A percentile compares a stretch with the other conserved stretches of the same genome.
Evolutionary conservation across 2,797 vertebrate species (phyloP).

Genomic region (Myiothlypis coronata): DNA sequence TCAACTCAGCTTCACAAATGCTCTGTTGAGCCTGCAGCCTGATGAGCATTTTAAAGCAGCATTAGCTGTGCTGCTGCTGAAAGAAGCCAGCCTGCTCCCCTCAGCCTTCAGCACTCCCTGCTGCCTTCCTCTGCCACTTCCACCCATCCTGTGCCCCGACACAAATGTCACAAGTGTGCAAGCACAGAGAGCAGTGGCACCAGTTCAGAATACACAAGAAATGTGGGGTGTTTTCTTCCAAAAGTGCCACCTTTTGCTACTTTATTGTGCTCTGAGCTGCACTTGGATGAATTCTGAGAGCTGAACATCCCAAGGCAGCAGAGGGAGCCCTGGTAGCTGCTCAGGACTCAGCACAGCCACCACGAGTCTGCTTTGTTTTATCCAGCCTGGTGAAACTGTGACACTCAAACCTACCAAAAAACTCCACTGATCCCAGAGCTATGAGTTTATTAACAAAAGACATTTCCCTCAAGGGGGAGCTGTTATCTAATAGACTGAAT

Average conservation of each 20-base stretch:
- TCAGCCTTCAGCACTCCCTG: neutral
- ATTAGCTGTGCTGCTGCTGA: neutral
- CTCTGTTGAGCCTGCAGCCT: neutral
- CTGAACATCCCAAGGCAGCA: neutral
- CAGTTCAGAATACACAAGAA: neutral
- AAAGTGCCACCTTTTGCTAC: neutral
- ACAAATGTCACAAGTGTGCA: neutral
- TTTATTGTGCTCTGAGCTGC: neutral
- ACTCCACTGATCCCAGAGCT: neutral
- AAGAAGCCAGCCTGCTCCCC: neutral
- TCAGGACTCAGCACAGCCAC: neutral
- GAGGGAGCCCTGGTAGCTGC: neutral
- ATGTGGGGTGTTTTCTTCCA: neutral
- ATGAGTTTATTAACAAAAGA: neutral
- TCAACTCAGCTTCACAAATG: neutral
- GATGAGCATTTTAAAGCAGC: neutral
- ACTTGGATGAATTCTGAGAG: neutral
- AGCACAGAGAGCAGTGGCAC: neutral
- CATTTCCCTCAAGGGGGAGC: conserved; percentile 57
- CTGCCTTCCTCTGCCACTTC: fast-evolving
- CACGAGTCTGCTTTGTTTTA: fast-evolving
- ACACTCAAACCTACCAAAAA: neutral
- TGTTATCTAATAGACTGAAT: neutral
- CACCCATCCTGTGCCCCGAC: neutral
- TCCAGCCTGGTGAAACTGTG: neutral